Evolutionary conservation across 2,113 vertebrate species (phyloP).

Genomic region (Brachyhypopomus occidentalis): DNA sequence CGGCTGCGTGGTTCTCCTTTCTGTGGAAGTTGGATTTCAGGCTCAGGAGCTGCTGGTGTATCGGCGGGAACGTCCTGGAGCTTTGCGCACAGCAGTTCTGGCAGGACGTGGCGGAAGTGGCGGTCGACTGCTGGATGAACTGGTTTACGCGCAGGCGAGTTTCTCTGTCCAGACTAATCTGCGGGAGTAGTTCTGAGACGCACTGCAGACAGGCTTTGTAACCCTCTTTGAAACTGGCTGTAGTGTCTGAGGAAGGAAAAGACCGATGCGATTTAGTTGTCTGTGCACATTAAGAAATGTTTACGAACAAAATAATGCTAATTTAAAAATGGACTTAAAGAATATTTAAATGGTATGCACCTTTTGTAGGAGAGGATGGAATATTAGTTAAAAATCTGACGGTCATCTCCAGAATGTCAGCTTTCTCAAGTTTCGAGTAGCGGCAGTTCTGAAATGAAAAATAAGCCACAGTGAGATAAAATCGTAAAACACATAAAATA

Average conservation of each 20-base stretch:
- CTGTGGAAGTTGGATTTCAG: slow-evolving; percentile 12
- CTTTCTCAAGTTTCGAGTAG: slow-evolving; percentile 88
- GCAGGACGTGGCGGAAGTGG: slow-evolving; percentile 19
- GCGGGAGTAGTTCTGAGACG: slow-evolving; percentile 63
- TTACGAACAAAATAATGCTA: too few species aligned
- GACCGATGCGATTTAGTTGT: background rate
- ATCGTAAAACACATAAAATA: background rate
- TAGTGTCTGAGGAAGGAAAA: slow-evolving; percentile 11
- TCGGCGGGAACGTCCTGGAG: slow-evolving; percentile 27
- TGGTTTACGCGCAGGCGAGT: slow-evolving; percentile 62
- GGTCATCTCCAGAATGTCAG: slow-evolving; percentile 90
- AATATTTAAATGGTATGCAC: slow-evolving; percentile 59
- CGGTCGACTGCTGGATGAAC: slow-evolving; percentile 60
- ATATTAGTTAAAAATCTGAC: slow-evolving; percentile 85
- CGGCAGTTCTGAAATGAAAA: slow-evolving; percentile 71
- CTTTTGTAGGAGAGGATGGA: slow-evolving; percentile 65
- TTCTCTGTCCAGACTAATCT: slow-evolving; percentile 59
- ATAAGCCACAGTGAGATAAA: slow-evolving; percentile 15
- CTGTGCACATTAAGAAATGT: background rate
- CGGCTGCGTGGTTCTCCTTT: slow-evolving; percentile 1
- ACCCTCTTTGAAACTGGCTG: slow-evolving; percentile 66
- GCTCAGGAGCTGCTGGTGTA: slow-evolving; percentile 40
- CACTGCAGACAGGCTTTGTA: slow-evolving; percentile 71
- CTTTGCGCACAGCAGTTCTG: slow-evolving; percentile 51
- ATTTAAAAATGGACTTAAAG: background rate